Evolutionary conservation across 2,888 invertebrate species (phyloP).

Genomic region (Parnassius mnemosyne): DNA sequence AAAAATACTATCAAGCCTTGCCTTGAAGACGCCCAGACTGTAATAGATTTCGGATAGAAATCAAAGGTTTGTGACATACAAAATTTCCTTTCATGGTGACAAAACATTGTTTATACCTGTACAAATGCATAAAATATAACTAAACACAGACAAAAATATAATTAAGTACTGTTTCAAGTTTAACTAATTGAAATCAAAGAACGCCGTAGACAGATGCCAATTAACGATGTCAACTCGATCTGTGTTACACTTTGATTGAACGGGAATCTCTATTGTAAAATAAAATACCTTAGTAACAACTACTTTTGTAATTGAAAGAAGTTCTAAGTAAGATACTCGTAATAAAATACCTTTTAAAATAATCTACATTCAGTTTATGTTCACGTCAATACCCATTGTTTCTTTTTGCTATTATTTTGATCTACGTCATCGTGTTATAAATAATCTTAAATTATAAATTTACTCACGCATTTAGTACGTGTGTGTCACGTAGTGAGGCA

Average conservation of each 20-base stretch:
- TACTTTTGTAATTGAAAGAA: too few relatives aligned
- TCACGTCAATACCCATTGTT: too few relatives aligned
- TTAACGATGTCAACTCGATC: slow-evolving; percentile 47
- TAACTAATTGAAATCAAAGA: slow-evolving; percentile 40
- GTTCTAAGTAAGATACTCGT: too few relatives aligned
- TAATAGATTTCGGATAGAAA: background rate
- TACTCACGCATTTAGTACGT: too few relatives aligned
- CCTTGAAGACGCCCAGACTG: background rate
- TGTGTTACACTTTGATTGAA: slow-evolving; percentile 38
- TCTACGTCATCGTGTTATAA: too few relatives aligned
- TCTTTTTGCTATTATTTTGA: too few relatives aligned
- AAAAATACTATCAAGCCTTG: too few relatives aligned
- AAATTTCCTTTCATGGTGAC: background rate
- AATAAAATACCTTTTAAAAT: too few relatives aligned
- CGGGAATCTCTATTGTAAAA: slow-evolving; percentile 29
- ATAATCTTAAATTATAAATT: too few relatives aligned
- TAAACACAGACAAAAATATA: background rate
- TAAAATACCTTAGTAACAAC: background rate
- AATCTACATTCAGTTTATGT: too few relatives aligned
- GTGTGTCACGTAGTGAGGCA: too few relatives aligned
- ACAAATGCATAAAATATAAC: too few relatives aligned
- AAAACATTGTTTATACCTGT: background rate
- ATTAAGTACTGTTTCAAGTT: slow-evolving; percentile 30
- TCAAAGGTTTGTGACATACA: background rate
- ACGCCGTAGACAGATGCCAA: slow-evolving; percentile 44